These are phyloP conservation scores for Leptinotarsa texana DNA, from an alignment of 1,140 invertebrate genomes.

Conservation along the genomic window DNA sequence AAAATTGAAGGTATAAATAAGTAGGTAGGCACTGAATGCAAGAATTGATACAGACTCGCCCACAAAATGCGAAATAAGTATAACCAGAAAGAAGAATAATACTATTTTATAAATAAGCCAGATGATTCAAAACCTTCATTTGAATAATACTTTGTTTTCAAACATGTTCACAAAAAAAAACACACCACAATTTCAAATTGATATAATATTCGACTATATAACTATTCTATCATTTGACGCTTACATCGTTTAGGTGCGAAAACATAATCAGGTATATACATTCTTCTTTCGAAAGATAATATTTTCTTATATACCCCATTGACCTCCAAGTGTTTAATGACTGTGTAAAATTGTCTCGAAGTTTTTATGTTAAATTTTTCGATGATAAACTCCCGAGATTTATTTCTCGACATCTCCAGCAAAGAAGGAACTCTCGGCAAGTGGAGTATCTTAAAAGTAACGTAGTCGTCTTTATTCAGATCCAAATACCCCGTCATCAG, in stretches of 20 bases:
- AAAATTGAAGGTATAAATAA: no score
- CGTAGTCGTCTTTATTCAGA: slow-evolving; percentile 20
- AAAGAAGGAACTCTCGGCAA: slow-evolving; percentile 18
- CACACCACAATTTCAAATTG: no score
- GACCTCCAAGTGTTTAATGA: slow-evolving; percentile 20
- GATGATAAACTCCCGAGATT: slow-evolving; percentile 16
- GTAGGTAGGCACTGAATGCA: no score
- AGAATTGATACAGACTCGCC: no score
- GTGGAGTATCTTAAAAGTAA: slow-evolving; percentile 17
- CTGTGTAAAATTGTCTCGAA: slow-evolving; percentile 22
- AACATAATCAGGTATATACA: slow-evolving; percentile 20
- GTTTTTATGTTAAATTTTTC: slow-evolving; percentile 17
- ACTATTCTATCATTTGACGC: not conserved
- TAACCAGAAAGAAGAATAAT: no score
- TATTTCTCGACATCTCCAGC: slow-evolving; percentile 26
- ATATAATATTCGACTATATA: not conserved
- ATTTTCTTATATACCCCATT: slow-evolving; percentile 23
- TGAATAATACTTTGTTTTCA: no score
- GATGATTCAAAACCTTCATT: no score
- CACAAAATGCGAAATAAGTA: no score
- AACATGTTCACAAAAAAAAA: no score
- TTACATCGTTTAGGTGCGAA: not conserved
- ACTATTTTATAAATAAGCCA: no score
- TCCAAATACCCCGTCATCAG: slow-evolving; percentile 22
- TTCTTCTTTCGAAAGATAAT: slow-evolving; percentile 22